phyloP scores from a whole-genome alignment of 2,888 invertebrate genomes.

The Cosmia pyralina region DNA sequence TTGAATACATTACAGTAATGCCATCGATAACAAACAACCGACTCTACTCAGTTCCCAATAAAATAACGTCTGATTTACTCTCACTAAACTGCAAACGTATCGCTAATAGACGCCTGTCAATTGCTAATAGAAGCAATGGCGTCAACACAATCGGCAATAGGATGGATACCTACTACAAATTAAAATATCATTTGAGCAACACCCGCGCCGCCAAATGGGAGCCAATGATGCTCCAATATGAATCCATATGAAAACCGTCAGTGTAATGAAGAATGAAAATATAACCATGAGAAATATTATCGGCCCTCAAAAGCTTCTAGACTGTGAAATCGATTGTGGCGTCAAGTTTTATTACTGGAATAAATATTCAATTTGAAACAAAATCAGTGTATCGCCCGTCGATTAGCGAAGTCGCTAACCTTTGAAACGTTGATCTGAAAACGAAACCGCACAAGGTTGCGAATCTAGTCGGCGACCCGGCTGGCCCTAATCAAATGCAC shows the following conservation, averaged over 20 bases:
- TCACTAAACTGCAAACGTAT: constrained; percentile 46
- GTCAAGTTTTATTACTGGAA: constrained; percentile 31
- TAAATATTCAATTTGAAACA: constrained; percentile 35
- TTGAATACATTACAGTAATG: constrained; percentile 51
- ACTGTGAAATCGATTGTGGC: constrained; percentile 55
- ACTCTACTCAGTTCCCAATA: constrained; percentile 23
- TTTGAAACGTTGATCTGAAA: constrained; percentile 41
- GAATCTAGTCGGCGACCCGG: constrained; percentile 8
- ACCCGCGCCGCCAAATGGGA: constrained; percentile 21
- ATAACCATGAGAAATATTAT: constrained; percentile 30
- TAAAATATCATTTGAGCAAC: constrained; percentile 34
- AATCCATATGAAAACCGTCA: constrained; percentile 28
- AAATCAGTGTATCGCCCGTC: constrained; percentile 27
- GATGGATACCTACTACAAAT: constrained; percentile 27
- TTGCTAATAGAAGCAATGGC: constrained; percentile 50
- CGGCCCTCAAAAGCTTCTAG: constrained; percentile 40
- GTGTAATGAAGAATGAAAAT: constrained; percentile 24
- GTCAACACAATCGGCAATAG: constrained; percentile 33
- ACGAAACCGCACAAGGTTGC: constrained; percentile 48
- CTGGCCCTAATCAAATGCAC: constrained; percentile 25
- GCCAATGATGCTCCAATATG: constrained; percentile 33
- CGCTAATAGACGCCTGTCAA: constrained; percentile 49
- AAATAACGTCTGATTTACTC: constrained; percentile 33
- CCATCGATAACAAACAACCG: constrained; percentile 25
- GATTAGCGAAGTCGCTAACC: constrained; percentile 52